Conservation (phyloP, 53 echinoderm and acorn worm genomes). For the Apostichopus leukothele region DNA sequence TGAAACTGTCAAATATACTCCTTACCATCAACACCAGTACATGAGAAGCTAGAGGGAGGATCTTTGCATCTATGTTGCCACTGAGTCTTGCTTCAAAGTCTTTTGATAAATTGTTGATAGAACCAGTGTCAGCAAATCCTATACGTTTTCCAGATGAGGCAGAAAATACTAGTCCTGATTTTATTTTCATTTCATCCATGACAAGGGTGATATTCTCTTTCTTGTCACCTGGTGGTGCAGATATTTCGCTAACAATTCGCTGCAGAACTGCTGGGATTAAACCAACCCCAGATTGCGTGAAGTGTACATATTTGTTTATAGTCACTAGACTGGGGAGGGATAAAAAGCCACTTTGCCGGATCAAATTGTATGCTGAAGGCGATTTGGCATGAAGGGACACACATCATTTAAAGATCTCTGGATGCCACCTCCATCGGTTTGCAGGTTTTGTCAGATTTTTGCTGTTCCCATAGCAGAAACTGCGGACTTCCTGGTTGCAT, state of each 20-base stretch:
- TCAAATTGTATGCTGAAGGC: constrained; percentile 9
- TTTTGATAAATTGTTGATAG: neutral
- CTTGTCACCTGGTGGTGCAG: neutral
- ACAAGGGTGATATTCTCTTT: neutral
- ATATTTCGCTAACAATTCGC: neutral
- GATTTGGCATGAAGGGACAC: neutral
- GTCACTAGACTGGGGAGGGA: neutral
- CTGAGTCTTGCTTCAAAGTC: neutral
- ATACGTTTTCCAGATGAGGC: neutral
- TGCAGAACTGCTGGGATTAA: neutral
- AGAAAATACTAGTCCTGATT: constrained; percentile 14
- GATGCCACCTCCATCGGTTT: constrained; percentile 22
- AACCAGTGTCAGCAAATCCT: neutral
- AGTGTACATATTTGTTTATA: neutral
- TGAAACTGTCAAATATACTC: neutral
- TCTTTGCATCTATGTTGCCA: neutral
- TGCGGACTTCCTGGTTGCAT: too few species aligned
- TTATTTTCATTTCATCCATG: constrained; percentile 41
- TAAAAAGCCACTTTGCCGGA: neutral
- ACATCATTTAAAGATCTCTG: constrained; percentile 8
- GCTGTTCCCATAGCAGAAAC: constrained; percentile 20
- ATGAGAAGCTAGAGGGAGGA: constrained; percentile 51
- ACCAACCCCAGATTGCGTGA: too few species aligned
- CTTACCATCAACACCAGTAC: neutral
- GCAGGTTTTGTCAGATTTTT: neutral